Conservation (phyloP, 2,797 vertebrate genomes). For the Cyprinodon diabolis region DNA sequence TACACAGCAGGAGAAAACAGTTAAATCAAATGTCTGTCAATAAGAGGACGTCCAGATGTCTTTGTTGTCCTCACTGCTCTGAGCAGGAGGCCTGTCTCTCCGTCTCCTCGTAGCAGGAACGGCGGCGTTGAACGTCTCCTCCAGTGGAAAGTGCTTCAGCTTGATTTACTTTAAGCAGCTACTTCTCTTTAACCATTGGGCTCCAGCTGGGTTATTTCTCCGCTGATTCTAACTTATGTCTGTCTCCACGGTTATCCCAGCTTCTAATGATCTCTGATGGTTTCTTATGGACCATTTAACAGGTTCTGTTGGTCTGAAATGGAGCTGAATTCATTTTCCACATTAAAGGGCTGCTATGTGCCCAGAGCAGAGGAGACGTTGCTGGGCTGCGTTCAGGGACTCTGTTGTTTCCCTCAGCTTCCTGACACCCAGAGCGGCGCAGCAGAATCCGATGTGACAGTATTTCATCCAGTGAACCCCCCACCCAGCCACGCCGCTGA, state of each 20-base stretch:
- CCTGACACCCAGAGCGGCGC: slow-evolving; percentile 18
- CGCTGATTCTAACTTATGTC: not conserved
- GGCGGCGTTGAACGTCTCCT: no score
- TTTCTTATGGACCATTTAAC: not conserved
- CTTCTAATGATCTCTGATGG: not conserved
- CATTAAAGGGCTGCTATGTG: not conserved
- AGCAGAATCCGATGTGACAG: slow-evolving; percentile 50
- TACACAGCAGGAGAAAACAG: no score
- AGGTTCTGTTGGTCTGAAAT: not conserved
- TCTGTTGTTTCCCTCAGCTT: slow-evolving; percentile 14
- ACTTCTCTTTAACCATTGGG: not conserved
- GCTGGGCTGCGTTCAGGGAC: slow-evolving; percentile 6
- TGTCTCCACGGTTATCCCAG: not conserved
- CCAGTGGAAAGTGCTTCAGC: not conserved
- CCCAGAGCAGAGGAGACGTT: not conserved
- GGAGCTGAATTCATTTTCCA: not conserved
- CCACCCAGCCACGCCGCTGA: slow-evolving; percentile 19
- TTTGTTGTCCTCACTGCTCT: no score
- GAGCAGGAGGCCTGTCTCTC: no score
- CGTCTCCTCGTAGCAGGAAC: no score
- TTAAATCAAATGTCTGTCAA: no score
- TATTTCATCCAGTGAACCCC: slow-evolving; percentile 20
- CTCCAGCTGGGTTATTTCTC: not conserved
- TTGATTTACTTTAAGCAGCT: not conserved
- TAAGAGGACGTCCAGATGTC: no score